Conservation (phyloP, 2,113 vertebrate genomes). For the Myxocyprinus asiaticus region DNA sequence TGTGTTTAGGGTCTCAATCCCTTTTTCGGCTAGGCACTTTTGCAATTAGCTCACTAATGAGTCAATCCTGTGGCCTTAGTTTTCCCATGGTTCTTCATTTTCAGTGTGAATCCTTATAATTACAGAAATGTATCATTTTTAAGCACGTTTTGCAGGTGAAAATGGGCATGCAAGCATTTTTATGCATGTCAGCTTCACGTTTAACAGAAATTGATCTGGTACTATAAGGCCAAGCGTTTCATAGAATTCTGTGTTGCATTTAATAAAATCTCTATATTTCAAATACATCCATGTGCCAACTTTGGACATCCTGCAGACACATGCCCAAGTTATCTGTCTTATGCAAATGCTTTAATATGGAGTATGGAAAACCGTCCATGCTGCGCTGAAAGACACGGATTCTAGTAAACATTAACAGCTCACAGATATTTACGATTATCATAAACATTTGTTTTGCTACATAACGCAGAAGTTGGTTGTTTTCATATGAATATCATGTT, state of each 20-base stretch:
- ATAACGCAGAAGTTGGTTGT: background rate
- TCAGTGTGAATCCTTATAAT: background rate
- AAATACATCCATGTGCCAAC: constrained; percentile 8
- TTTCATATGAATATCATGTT: background rate
- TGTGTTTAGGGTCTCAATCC: background rate
- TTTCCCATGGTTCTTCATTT: constrained; percentile 7
- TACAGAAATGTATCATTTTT: too few species aligned
- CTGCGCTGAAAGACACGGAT: background rate
- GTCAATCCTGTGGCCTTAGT: background rate
- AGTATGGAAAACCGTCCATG: too few species aligned
- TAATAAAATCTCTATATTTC: background rate
- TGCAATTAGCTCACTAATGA: background rate
- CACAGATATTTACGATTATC: too few species aligned
- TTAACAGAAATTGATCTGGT: background rate
- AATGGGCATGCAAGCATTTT: background rate
- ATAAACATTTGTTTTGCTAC: background rate
- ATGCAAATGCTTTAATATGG: background rate
- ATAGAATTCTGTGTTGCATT: too few species aligned
- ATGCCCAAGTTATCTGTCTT: background rate
- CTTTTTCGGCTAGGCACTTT: constrained; percentile 9
- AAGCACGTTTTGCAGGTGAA: background rate
- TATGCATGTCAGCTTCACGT: background rate
- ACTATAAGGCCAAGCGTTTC: too few species aligned
- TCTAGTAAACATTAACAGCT: background rate
- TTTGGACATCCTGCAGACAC: constrained; percentile 4